These are phyloP conservation scores for Hemithea aestivaria DNA, from an alignment of 2,888 invertebrate species.

Conservation along the genomic window DNA sequence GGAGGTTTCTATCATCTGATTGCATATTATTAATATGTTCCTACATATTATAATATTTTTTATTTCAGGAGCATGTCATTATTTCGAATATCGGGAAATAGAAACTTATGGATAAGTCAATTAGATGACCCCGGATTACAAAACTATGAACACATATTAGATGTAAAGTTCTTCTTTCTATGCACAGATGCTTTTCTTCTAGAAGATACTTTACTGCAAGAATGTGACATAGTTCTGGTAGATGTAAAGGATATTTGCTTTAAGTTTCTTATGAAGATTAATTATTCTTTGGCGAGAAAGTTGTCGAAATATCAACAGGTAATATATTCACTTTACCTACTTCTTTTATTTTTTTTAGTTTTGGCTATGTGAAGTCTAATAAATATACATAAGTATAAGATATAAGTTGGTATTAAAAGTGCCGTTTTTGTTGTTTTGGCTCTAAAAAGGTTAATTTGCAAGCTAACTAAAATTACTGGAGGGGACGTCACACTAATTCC, in stretches of 20 bases:
- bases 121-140: constrained; percentile 38
- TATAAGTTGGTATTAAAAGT: no score
- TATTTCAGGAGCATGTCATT: constrained; percentile 49
- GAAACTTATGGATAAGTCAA: constrained; percentile 39
- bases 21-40: no score
- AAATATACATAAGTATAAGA: no score
- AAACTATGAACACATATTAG: constrained; percentile 1
- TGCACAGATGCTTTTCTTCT: constrained; percentile 2
- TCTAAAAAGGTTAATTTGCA: no score
- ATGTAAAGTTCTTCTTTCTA: constrained; percentile 2
- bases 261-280: constrained; percentile 22
- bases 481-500: no score
- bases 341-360: no score
- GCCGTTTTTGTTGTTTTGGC: no score
- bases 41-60: neutral
- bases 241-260: constrained; percentile 3
- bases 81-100: constrained; percentile 55
- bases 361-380: no score
- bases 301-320: constrained; percentile 8
- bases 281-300: constrained; percentile 3
- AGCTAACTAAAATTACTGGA: no score
- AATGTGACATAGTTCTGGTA: constrained; percentile 2
- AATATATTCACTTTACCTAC: neutral
- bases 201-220: constrained; percentile 1
- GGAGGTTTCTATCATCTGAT: no score